Base-by-base conservation (phyloP, 2,797 vertebrate species). In the Dallia pectoralis region DNA sequence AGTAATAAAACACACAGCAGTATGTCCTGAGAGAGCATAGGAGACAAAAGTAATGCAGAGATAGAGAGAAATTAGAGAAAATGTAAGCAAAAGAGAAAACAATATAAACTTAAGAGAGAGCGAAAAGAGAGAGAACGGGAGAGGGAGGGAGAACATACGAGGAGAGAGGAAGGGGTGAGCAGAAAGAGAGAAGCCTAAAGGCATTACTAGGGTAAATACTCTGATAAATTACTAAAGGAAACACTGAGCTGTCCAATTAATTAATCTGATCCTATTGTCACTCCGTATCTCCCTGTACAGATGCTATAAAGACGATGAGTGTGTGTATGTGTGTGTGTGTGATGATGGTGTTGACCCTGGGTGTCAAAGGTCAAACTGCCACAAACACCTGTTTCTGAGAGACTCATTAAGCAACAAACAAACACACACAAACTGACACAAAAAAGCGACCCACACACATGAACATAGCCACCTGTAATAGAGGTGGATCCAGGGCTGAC, bases 311-410 rank as follows among this genome's bases (percentile, higher is more conserved):
- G 70, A 64, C 15, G 64, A 67, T 36, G 12, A 53, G 72, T 44
- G 32, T 49, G 68, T 47, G 51, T 72, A 44, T 74, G 72, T 64
- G 67, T 68, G 69, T 75, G 72, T 73, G 59, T 29, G 74, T 44
- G 0, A 75, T 84, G 79, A 90, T 86, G 85, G 83, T 87, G 86
- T 89, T 77, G 77, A 87, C 82, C 29, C 77, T 81, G 74, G 22
- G 0, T 44, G 77, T 87, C 85, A 90, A 85, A 89, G 84, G 89
- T 91, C 81, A 87, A 71, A 82, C 61, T 88, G 80, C 83, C 64
- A 81, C n/a, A 85, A 82, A 82, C 68, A 70, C 74, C 56, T 79
- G 77, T 80, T 83, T 79, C 76, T 91, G 74, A 81, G 76, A 70
- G 72, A 25, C 48, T 19, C n/a, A 68, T 73, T 80, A 63, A 70